Evolutionary conservation across 2,113 vertebrate genomes (phyloP).

Genomic region (Oxyura jamaicensis): DNA sequence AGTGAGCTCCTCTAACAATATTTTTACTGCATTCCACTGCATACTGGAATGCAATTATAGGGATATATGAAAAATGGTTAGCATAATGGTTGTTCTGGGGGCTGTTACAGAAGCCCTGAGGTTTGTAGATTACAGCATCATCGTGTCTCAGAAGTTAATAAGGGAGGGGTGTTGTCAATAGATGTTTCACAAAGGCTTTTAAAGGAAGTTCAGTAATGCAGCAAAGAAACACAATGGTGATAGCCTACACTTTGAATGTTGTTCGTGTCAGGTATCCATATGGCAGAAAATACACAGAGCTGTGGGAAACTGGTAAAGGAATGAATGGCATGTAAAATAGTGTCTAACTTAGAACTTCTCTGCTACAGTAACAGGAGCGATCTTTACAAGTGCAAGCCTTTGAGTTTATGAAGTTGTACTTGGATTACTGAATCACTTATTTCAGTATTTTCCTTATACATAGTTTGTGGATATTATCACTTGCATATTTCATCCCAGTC

Average conservation of each 20-base stretch:
- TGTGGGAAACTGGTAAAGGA: accelerated
- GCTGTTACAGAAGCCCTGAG: neutral
- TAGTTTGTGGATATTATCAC: neutral
- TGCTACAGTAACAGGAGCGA: neutral
- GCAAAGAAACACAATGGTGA: no score
- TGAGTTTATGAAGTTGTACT: neutral
- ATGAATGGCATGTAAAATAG: neutral
- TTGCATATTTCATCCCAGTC: neutral
- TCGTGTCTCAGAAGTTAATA: neutral
- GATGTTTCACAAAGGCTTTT: neutral
- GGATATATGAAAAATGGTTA: neutral
- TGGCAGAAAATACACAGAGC: neutral
- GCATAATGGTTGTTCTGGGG: neutral
- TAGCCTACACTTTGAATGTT: neutral
- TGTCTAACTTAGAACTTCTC: neutral
- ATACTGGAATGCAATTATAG: neutral
- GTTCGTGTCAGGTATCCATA: neutral
- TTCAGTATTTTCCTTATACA: neutral
- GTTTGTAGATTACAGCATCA: neutral
- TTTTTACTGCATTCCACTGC: neutral
- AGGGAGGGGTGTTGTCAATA: neutral
- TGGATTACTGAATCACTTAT: neutral
- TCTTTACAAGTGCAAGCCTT: neutral
- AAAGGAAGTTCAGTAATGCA: neutral
- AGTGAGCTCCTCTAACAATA: neutral